phyloP scores from a whole-genome alignment of 2,888 invertebrate species.

The Ptycholaimellus sp. region DNA sequence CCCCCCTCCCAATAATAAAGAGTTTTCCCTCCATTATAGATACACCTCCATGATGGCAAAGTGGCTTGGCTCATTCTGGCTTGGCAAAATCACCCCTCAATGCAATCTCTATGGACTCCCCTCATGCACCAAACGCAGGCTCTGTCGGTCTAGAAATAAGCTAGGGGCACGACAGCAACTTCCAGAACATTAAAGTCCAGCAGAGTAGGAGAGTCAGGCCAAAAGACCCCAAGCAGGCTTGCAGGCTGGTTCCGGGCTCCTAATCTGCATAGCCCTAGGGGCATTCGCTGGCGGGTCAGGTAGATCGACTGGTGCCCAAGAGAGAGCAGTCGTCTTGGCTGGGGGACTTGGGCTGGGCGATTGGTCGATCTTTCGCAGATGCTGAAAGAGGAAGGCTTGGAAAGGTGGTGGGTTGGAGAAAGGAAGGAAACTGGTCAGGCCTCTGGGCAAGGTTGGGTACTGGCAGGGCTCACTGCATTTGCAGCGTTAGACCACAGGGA shows the following conservation, averaged over 20 bases:
- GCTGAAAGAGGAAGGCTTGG: too few species aligned
- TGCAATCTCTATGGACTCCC: too few species aligned
- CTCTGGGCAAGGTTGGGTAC: constrained; percentile 15
- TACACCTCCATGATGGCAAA: too few species aligned
- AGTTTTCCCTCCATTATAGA: too few species aligned
- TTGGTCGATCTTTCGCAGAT: not conserved
- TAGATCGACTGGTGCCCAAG: constrained; percentile 19
- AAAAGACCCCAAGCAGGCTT: constrained; percentile 13
- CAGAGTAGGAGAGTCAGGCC: not conserved
- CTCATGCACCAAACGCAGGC: too few species aligned
- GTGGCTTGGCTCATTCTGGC: constrained; percentile 23
- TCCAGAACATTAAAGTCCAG: too few species aligned
- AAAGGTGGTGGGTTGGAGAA: too few species aligned
- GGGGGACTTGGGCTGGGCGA: too few species aligned
- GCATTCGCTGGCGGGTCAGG: constrained; percentile 19
- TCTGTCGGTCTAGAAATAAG: too few species aligned
- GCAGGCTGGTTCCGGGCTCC: constrained; percentile 13
- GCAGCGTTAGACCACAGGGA: constrained; percentile 18
- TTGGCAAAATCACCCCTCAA: constrained; percentile 9
- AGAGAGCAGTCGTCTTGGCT: constrained; percentile 24
- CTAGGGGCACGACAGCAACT: too few species aligned
- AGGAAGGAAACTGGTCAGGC: too few species aligned
- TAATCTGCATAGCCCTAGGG: constrained; percentile 19
- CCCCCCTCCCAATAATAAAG: too few species aligned
- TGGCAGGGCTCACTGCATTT: constrained; percentile 20